Evolutionary conservation across 2,797 vertebrate genomes (phyloP), one percentile per base, ranked within the genome.

Genomic region (Eulemur mongoz): DNA sequence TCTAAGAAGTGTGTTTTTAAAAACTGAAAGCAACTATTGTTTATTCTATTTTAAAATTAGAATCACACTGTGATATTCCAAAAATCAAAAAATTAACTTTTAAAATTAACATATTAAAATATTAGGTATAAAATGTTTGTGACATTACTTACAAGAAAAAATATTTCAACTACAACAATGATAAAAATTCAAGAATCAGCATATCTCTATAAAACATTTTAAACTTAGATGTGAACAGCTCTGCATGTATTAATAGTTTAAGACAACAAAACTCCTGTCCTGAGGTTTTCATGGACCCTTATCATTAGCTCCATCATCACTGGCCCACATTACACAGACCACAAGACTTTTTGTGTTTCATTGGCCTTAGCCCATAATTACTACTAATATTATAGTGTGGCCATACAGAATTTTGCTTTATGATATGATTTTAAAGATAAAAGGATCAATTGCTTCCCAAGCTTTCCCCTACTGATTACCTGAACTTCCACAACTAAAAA

Each of bases 401-500:
- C 9, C 38, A 30, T 7, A 69, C 14, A 73, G 79, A 80, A 75
- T 72, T 79, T 95, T 76, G 69, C 78, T 92, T 89, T n/a, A 32
- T 72, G 22, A 86, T 70, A 65, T 59, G 30, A 81, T 78, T 92
- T 90, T 75, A 93, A 95, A 93, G n/a, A 89, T 40, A 80, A 83
- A 92, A 93, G 15, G 30, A 85, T 54, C 45, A 82, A 52, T 30
- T 83, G 18, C 10, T 83, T 87, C 61, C 15, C 43, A 73, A 67
- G 38, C 2, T 89, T 72, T 79, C 45, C 9, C 7, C 40, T 61
- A 72, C 14, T 48, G 38, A 79, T 83, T 50, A 88, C 52, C 48
- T 85, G 54, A 95, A 87, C 92, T 78, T 73, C 61, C 20, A 45
- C 14, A 93, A 38, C 80, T 90, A 81, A 85, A 95, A 97, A 87